Base-by-base conservation (phyloP, 2,113 vertebrate species). In the Pelodiscus sinensis region DNA sequence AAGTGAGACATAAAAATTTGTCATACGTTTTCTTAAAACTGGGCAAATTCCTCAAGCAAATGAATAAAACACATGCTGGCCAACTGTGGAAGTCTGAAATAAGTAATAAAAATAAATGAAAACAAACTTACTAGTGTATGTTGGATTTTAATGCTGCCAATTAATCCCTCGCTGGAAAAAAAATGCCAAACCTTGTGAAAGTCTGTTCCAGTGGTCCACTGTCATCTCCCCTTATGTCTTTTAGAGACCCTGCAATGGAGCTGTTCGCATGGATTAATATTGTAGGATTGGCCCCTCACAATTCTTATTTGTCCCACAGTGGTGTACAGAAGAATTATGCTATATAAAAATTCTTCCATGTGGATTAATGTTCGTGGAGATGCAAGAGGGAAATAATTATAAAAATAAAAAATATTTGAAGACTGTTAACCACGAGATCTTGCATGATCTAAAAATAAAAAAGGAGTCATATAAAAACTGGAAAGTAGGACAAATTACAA, bases 1-100 rank as follows among this genome's bases (percentile, higher is more conserved):
- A 86, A 83, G 71, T 44, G 65, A 96, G 31, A 91, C 16, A n/a
- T 87, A 68, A 87, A 84, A 96, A 92, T 60, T 65, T 60, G 38
- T 87, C 16, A 10, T 91, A 31, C 84, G 75, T 90, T 75, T 1
- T 94, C 82, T 44, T 90, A 78, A 87, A 83, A 82, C 21, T 89
- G 21, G 54, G 50, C n/a, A 86, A 82, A 25, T 44, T 83, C 55
- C 16, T 95, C 5, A 1, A 85, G 65, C 60, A 55, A 6, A 21
- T 91, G 88, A 79, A 81, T 56, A 75, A 89, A 84, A 65, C 6
- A 14, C 18, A 21, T 78, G 31, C 62, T 35, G 38, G 21, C 29
- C 44, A 83, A 14, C 44, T 75, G 56, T 60, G 27, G 50, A 78
- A 62, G 10, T 68, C 31, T 25, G 35, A 87, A 50, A 0, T 0